Conservation (phyloP, 2,888 invertebrate genomes). For the Polymixis lichenea region DNA sequence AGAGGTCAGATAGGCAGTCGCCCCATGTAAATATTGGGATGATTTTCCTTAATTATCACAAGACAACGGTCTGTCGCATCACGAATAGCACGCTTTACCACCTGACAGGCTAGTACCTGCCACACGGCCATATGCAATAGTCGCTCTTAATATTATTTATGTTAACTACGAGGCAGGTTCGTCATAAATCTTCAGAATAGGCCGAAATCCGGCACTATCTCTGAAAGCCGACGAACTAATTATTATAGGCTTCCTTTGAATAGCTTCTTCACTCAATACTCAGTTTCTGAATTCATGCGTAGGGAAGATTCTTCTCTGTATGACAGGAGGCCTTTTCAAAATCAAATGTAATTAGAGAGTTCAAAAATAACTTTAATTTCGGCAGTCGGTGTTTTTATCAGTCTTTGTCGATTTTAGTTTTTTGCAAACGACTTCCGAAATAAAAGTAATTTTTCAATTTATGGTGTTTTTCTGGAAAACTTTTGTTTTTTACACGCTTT, state of each 20-base stretch:
- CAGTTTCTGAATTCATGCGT: not conserved
- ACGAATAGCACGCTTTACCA: constrained; percentile 45
- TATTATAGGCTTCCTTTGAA: constrained; percentile 2
- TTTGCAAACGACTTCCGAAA: no score
- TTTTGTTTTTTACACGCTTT: no score
- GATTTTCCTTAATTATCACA: not conserved
- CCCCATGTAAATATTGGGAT: no score
- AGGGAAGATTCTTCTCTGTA: no score
- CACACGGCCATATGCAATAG: constrained; percentile 34
- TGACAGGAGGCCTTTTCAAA: no score
- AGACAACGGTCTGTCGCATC: constrained; percentile 8
- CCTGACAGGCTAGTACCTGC: constrained; percentile 38
- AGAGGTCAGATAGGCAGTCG: no score
- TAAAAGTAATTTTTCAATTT: no score
- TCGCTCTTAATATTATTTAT: constrained; percentile 58
- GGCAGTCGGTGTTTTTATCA: no score
- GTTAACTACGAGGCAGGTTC: constrained; percentile 28
- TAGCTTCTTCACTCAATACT: not conserved
- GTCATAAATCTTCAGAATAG: constrained; percentile 34
- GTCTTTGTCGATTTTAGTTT: no score
- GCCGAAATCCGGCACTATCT: constrained; percentile 13
- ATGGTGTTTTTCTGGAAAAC: no score
- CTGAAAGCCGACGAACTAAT: constrained; percentile 14
- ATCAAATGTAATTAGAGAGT: no score
- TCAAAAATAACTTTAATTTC: no score